Percentiles rank a stretch among this genome's conserved stretches.
phyloP scores from a whole-genome alignment of 2,797 vertebrate species.

The Moxostoma hubbsi region DNA sequence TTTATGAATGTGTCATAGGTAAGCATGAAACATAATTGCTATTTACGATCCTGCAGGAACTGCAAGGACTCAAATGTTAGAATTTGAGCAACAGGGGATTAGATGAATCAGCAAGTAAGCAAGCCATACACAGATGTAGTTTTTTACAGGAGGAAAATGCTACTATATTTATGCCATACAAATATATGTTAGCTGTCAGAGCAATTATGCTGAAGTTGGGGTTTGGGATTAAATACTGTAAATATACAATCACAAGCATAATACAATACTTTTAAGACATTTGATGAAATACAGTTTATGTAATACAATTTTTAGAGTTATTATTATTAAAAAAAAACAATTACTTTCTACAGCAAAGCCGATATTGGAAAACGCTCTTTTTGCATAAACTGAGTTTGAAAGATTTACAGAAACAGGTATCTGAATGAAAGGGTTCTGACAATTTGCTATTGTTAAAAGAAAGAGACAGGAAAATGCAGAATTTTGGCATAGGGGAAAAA shows the following conservation, averaged over 20 bases:
- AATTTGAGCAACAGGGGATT: neutral
- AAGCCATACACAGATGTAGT: neutral
- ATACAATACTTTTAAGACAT: neutral
- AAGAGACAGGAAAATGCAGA: neutral
- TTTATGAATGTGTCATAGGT: constrained; percentile 36
- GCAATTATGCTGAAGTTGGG: too few relatives aligned
- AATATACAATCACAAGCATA: neutral
- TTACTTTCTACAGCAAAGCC: neutral
- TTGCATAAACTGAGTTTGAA: neutral
- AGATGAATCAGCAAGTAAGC: constrained; percentile 10
- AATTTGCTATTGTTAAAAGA: neutral
- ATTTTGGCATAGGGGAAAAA: neutral
- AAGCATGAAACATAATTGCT: constrained; percentile 11
- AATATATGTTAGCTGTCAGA: too few relatives aligned
- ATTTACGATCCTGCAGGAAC: constrained; percentile 6
- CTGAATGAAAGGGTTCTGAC: neutral
- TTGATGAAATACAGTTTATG: neutral
- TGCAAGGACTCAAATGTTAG: neutral
- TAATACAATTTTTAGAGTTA: too few relatives aligned
- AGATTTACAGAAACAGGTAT: neutral
- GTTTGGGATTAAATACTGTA: neutral
- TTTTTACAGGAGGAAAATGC: neutral
- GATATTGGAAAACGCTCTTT: neutral
- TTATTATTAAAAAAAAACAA: too few relatives aligned
- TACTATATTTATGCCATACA: too few relatives aligned